Conservation (phyloP, 2,888 invertebrate species). For the Nymphalis polychloros region DNA sequence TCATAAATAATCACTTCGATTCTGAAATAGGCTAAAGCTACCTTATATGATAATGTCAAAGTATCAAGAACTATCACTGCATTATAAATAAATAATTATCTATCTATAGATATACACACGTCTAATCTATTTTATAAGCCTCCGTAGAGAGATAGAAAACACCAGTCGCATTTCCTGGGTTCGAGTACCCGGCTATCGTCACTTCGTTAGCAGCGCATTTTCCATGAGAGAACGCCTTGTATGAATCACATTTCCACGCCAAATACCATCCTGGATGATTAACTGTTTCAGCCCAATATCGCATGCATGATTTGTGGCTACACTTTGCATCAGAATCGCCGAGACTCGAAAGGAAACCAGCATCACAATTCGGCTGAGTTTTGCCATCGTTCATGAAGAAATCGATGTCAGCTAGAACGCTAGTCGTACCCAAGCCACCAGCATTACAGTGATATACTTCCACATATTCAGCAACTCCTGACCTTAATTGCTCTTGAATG, state of each 20-base stretch:
- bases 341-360: constrained; percentile 59
- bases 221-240: constrained; percentile 59
- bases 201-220: constrained; percentile 63
- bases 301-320: constrained; percentile 71
- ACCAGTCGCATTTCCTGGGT: constrained; percentile 72
- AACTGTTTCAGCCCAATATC: constrained; percentile 63
- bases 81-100: not conserved
- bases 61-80: not conserved
- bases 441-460: constrained; percentile 84
- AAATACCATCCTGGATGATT: constrained; percentile 55
- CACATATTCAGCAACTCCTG: constrained; percentile 80
- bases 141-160: constrained; percentile 70
- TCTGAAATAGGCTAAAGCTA: not conserved
- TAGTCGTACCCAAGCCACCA: constrained; percentile 76
- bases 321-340: constrained; percentile 70
- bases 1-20: too few relatives aligned
- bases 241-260: constrained; percentile 67
- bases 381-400: constrained; percentile 81
- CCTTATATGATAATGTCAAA: not conserved
- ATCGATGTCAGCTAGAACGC: constrained; percentile 79
- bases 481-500: constrained; percentile 72
- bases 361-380: constrained; percentile 79
- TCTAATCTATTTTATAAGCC: constrained; percentile 49
- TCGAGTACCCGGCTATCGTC: constrained; percentile 68
- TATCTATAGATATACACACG: not conserved